phyloP scores from a whole-genome alignment of 37 sponge, comb jelly and placozoan species.

The Corticium candelabrum region DNA sequence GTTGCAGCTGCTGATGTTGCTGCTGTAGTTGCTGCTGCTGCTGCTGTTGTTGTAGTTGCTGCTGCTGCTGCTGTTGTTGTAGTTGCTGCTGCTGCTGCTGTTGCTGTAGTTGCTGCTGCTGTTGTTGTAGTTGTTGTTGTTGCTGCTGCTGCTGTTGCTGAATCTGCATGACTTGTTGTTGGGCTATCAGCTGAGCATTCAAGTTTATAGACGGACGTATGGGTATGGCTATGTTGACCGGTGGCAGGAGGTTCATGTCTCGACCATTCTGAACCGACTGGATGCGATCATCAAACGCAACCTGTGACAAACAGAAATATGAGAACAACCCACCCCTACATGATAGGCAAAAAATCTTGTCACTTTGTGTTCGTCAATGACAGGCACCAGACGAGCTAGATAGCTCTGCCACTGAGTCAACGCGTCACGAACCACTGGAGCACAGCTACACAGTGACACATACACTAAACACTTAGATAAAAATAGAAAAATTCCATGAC shows the following conservation, averaged over 20 bases:
- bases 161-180: not conserved
- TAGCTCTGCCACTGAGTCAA: not conserved
- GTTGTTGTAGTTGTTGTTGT: not conserved
- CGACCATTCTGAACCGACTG: conserved; percentile 18
- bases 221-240: not conserved
- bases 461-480: too few relatives aligned
- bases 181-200: not conserved
- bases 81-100: not conserved
- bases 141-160: conserved; percentile 1
- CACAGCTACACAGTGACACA: not conserved
- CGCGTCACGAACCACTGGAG: not conserved
- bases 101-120: not conserved
- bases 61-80: too few relatives aligned
- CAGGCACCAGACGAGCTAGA: not conserved
- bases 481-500: too few relatives aligned
- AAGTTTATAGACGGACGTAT: not conserved
- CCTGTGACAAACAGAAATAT: too few relatives aligned
- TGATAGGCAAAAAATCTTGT: too few relatives aligned
- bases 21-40: too few relatives aligned
- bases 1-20: not conserved
- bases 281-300: conserved; percentile 23
- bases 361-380: not conserved
- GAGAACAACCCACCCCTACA: too few relatives aligned
- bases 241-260: conserved; percentile 2
- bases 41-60: not conserved